Base-by-base conservation (phyloP, 2,113 vertebrate species). In the Odobenus rosmarus region DNA sequence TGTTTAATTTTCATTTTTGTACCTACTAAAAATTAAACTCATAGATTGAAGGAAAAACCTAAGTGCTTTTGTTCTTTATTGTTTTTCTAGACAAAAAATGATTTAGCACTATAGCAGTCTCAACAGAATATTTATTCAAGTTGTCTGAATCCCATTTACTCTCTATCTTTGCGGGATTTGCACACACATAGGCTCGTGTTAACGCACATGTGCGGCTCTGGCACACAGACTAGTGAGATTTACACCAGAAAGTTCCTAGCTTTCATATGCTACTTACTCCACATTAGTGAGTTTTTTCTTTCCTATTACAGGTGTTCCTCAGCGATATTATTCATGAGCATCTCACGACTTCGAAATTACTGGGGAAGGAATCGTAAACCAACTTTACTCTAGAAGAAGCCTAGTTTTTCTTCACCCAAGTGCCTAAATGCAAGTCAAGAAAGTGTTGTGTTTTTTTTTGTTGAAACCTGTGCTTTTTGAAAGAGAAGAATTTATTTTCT, bases 1-100 rank as follows among this genome's bases (percentile, higher is more conserved):
- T 85, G 28, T 57, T 90, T 85, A 61, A 24, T 49, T 95, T 87
- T 69, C 80, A 87, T 83, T 87, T 96, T 49, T 36, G 14, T 31
- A 72, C 10, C 26, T 49, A 53, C 71, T 92, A 85, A 92, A 93
- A 90, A 53, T 79, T 19, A 94, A 84, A 76, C 23, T 51, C 24
- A 28, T 13, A n/a, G 36, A 84, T 23, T 77, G 61, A 82, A 26
- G 9, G 26, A 64, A 18, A 74, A 42, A 55, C 9, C n/a, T 26
- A 62, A 86, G 62, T 7, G 15, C 49, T 7, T 42, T 61, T 24
- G 62, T 55, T 80, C 1, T 53, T 92, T 1, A 42, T 1, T 80
- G 76, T 59, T 31, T 85, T 91, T 24, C 42, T 72, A 18, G 24
- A 72, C 26, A 72, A 42, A 59, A 28, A 49, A 67, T 36, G 4